phyloP scores from a whole-genome alignment of 2,113 vertebrate genomes.

The Xenus cinereus region DNA sequence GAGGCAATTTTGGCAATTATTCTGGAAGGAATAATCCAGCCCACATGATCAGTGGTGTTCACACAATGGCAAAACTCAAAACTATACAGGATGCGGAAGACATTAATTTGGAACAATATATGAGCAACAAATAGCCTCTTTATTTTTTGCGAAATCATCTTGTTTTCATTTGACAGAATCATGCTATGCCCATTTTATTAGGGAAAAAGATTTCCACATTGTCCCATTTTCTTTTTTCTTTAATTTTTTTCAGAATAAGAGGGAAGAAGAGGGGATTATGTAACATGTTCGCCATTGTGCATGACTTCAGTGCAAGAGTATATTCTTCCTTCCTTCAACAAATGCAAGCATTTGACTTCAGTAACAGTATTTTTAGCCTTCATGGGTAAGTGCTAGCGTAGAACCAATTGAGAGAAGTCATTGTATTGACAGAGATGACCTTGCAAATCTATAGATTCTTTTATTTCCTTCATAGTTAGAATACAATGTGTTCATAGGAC shows the following conservation, averaged over 20 bases:
- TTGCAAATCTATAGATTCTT: background rate
- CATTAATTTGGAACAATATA: slow-evolving; percentile 25
- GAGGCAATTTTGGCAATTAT: background rate
- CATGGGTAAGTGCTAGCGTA: background rate
- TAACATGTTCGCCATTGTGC: background rate
- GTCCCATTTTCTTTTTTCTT: background rate
- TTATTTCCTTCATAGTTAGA: background rate
- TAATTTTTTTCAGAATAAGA: background rate
- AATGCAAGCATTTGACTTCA: background rate
- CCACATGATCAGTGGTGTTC: background rate
- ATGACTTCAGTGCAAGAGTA: background rate
- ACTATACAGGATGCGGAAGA: background rate
- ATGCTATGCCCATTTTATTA: background rate
- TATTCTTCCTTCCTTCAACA: background rate
- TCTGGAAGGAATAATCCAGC: background rate
- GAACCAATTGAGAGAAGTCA: background rate
- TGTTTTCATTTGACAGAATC: slow-evolving; percentile 28
- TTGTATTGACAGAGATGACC: background rate
- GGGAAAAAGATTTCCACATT: background rate
- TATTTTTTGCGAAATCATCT: background rate
- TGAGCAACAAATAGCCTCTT: background rate
- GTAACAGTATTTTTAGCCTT: background rate
- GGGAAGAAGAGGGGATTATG: background rate
- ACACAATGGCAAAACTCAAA: background rate
- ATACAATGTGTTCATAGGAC: background rate